Evolutionary conservation across 2,797 vertebrate species (phyloP), one percentile per base, ranked within the genome.

Genomic region (Acestrorhynchus altus): DNA sequence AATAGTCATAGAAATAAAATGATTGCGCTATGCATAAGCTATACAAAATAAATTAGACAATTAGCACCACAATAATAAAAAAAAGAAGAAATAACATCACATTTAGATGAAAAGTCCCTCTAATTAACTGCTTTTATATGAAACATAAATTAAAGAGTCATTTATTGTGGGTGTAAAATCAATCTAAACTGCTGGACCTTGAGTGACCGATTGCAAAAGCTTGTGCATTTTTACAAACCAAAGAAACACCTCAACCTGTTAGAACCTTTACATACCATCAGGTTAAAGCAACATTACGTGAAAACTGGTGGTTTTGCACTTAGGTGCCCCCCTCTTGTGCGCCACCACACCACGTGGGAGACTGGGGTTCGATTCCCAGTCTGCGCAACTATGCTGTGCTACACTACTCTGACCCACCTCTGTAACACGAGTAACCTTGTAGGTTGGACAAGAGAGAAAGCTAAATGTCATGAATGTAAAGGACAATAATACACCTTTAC

Each of bases 31-130:
- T 26, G 13, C 15, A 31, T 26, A 12, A 52, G 4, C 47, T 69
- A 11, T 15, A 46, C 4, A 70, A 70, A 31, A 69, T 52, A 69
- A 70, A 70, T 26, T 1, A 40, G n/a, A 35, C 6, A 24, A 20
- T 56, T 22, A 78, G 76, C 68, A 72, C 76, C 60, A 47, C n/a
- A n/a, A 35, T 16, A 56, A 52, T 18, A 40, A 31, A 26, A 35
- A 11, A 3, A 35, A 35, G 2, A 35, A 35, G 6, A 35, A 56
- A 63, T 18, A 40, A 31, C 26, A 35, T 47, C 24, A 78, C 52
- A 70, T 54, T 54, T 54, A 16, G 22, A 66, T 26, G 31, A 40
- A 56, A n/a, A 22, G 49, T 54, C 11, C 28, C 49, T 54, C n/a
- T 28, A 39, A 54, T 54, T 16, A 40, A 26, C 46, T 51, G 65